Base-by-base conservation (phyloP, 2,888 invertebrate species). In the Tribolium freemani region DNA sequence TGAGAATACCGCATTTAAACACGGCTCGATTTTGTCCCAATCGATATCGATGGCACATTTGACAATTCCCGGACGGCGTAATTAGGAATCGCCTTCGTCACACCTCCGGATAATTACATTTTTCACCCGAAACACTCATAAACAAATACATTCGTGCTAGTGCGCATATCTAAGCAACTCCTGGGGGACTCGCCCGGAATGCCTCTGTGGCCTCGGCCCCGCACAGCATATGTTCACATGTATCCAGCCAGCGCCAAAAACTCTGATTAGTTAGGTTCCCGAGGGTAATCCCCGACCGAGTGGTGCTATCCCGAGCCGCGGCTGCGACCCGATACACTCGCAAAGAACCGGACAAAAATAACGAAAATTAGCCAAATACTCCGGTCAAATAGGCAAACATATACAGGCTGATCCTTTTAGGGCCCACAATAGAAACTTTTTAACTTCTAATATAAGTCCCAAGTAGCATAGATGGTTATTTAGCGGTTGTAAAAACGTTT, bases 111-210 rank as follows among this genome's bases (percentile, higher is more conserved):
- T 9, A 31, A 56, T 56, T 44, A 48, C 48, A 48, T 11, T 16
- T 63, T 63, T 63, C 50, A 30, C 38, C 50, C 48, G 61, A 68
- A 68, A 48, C 75, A 78, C 78, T 80, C 80, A 80, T 80, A 67
- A 70, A 56, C 88, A 88, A 88, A 89, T 88, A 88, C 88, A 88
- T 88, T 88, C 88, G 88, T 88, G 89, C 88, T 89, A 88, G 88
- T 88, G 89, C 80, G 79, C 79, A 80, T 79, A 79, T 79, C 78
- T 79, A 78, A 73, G 67, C 61, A 73, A 77, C 72, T 79, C 81
- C 71, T 75, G 10, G 13, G 76, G 76, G 80, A 74, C 51, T 68
- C 60, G 76, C 75, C 71, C 73, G 75, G 78, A 80, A 76, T 77
- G 69, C 80, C 80, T 79, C 74, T 72, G 79, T 79, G 80, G 80